Evolutionary conservation across 2,888 invertebrate species (phyloP).

Genomic region (Cosmorhoe ocellata): DNA sequence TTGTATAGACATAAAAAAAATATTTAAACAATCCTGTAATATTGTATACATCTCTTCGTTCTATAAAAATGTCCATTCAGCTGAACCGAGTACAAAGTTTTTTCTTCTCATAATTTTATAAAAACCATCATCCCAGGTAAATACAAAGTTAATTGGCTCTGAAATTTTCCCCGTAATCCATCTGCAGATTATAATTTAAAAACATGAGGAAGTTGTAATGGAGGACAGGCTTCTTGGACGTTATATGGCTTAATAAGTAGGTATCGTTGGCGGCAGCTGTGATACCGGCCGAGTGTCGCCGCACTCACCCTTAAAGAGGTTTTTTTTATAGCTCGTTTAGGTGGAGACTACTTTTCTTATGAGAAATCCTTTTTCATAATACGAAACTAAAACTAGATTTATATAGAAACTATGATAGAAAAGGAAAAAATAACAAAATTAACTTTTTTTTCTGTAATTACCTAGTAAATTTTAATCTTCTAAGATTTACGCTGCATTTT

Average conservation of each 20-base stretch:
- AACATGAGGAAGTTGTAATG: conserved; percentile 71
- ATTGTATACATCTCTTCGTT: too few species aligned
- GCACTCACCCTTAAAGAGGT: conserved; percentile 72
- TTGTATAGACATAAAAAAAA: too few species aligned
- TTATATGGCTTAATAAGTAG: conserved; percentile 78
- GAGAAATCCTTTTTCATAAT: neutral
- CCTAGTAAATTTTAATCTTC: too few species aligned
- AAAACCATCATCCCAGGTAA: conserved; percentile 33
- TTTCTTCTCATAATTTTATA: conserved; percentile 25
- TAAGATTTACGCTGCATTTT: too few species aligned
- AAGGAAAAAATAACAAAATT: too few species aligned
- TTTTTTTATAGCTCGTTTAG: conserved; percentile 41
- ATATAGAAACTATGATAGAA: too few species aligned
- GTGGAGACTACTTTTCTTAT: conserved; percentile 48
- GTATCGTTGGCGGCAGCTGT: conserved; percentile 80
- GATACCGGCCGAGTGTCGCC: conserved; percentile 78
- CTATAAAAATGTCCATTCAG: neutral
- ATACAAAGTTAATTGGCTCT: conserved; percentile 51
- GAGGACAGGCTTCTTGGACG: conserved; percentile 51
- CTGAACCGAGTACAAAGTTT: neutral
- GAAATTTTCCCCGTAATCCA: conserved; percentile 52
- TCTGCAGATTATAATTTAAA: conserved; percentile 73
- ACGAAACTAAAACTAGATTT: too few species aligned
- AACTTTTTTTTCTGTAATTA: too few species aligned
- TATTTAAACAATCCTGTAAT: too few species aligned